Base-by-base conservation (phyloP, 2,797 vertebrate species). In the Protosalanx chinensis region DNA sequence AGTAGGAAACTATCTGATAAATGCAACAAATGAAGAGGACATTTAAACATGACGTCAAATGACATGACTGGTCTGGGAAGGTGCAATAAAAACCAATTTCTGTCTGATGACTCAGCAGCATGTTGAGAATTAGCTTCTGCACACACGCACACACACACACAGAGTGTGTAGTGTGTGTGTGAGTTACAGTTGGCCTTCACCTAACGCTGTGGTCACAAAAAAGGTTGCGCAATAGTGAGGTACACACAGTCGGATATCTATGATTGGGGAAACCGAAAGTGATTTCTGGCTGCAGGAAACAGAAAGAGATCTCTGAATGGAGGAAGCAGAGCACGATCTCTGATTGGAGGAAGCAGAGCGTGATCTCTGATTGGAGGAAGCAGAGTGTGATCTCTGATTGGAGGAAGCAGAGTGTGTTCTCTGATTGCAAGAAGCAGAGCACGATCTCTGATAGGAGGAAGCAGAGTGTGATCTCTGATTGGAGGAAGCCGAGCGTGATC, bases 11-110 rank as follows among this genome's bases (percentile, higher is more conserved):
- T 57, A 32, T 75, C 82, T 75, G 81, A 80, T 71, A 64, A 69
- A 61, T 16, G n/a, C 72, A 79, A 87, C 81, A 84, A 82, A 68
- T 66, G 65, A 74, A 64, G 67, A 41, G 79, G 77, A 82, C 82
- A 82, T 82, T 86, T 82, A 75, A 61, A 57, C 63, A 56, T 70
- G 65, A 76, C 76, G 73, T 84, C 16, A 30, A 30, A 63, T 20
- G 67, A 73, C 6, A 73, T 65, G 64, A 81, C 79, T 80, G 57
- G 71, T 80, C 69, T 80, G 64, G 71, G 76, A 46, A 46, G 70
- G 59, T 30, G 16, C 49, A 81, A 61, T 75, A 75, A 86, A 81
- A 73, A 63, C 33, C 5, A 62, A 81, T 73, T 76, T 58, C 37
- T 69, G 68, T 63, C 23, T 56, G 56, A 71, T 61, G 72, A 35